phyloP scores from a whole-genome alignment of 2,888 invertebrate species.

The Osedax frankpressi region DNA sequence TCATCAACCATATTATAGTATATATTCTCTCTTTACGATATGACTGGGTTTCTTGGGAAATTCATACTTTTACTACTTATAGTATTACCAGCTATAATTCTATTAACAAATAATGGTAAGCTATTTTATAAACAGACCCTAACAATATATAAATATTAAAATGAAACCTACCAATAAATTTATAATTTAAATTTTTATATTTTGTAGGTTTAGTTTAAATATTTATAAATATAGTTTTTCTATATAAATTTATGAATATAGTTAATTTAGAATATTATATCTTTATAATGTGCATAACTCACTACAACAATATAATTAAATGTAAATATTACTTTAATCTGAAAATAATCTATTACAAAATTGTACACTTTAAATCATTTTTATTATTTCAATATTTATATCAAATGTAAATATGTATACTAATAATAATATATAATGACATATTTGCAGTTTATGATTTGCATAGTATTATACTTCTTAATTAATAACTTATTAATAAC shows the following conservation, averaged over 20 bases:
- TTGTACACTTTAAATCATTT: too few species aligned
- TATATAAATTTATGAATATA: neutral
- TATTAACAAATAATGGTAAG: slow-evolving; percentile 12
- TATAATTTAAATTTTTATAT: neutral
- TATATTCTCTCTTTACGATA: neutral
- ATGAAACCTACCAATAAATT: neutral
- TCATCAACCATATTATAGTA: neutral
- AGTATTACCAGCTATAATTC: slow-evolving; percentile 8
- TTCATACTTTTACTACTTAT: slow-evolving; percentile 6
- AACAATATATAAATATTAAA: neutral
- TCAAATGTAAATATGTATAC: neutral
- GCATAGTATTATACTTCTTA: neutral
- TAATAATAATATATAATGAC: neutral
- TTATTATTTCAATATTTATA: neutral
- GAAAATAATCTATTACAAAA: too few species aligned
- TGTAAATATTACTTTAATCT: too few species aligned
- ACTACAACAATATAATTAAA: too few species aligned
- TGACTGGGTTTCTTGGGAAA: slow-evolving; percentile 8
- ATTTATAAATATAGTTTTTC: neutral
- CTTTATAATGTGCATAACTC: too few species aligned
- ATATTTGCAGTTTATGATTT: neutral
- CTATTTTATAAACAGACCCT: neutral
- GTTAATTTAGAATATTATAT: too few species aligned
- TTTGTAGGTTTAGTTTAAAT: neutral
- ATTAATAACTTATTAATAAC: too few species aligned